Percentiles rank a stretch among this genome's conserved stretches.
These are phyloP conservation scores for Ochotona curzoniae DNA, from an alignment of 2,113 vertebrate genomes.

Conservation along the genomic window DNA sequence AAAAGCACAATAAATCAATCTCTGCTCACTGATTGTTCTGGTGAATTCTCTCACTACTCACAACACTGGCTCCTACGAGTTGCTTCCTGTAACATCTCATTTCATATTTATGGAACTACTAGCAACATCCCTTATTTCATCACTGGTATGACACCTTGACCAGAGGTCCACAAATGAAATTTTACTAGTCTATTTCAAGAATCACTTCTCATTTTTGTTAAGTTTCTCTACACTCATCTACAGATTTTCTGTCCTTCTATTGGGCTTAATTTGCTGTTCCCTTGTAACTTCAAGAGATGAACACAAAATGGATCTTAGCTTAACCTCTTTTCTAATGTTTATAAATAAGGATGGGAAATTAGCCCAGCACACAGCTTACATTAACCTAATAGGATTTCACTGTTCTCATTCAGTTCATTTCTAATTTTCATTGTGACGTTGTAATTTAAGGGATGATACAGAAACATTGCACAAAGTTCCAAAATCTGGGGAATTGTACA, in stretches of 20 bases:
- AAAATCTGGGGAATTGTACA: conserved; percentile 26
- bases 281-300: neutral
- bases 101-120: neutral
- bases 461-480: conserved; percentile 38
- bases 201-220: neutral
- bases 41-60: no score
- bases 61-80: no score
- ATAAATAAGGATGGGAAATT: conserved; percentile 25
- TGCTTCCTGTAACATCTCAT: neutral
- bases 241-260: neutral
- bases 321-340: conserved; percentile 11
- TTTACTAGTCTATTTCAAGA: conserved; percentile 36
- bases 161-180: neutral
- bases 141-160: neutral
- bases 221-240: neutral
- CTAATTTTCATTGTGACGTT: neutral
- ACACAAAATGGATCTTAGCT: neutral
- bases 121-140: neutral
- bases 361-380: conserved; percentile 52
- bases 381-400: neutral
- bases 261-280: neutral
- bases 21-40: no score
- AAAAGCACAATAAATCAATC: no score
- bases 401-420: conserved; percentile 1
- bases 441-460: neutral